phyloP scores from a whole-genome alignment of 1,140 invertebrate genomes.

The Leptestheria dahalacensis region DNA sequence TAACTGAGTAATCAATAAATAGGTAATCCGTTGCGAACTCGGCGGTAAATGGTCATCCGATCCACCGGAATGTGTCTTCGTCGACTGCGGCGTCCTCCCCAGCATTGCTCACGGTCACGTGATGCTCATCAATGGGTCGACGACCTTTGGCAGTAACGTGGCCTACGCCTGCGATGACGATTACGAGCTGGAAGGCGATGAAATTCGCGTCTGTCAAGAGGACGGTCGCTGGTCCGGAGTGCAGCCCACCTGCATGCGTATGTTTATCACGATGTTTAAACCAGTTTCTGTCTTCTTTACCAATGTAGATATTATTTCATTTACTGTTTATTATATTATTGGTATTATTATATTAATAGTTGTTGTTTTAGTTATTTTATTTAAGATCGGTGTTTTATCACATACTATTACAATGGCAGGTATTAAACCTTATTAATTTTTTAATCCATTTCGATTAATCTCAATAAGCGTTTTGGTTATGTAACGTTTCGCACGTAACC shows the following conservation, averaged over 20 bases:
- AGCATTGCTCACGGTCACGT: constrained; percentile 58
- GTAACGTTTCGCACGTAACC: no score
- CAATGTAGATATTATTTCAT: constrained; percentile 12
- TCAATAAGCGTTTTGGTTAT: no score
- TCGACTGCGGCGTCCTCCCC: constrained; percentile 71
- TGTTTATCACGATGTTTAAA: constrained; percentile 25
- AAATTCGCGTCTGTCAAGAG: constrained; percentile 48
- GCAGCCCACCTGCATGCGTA: constrained; percentile 68
- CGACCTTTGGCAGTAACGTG: constrained; percentile 54
- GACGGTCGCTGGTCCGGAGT: constrained; percentile 75
- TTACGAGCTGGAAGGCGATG: constrained; percentile 59
- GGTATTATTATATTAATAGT: no score
- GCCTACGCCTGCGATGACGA: constrained; percentile 64
- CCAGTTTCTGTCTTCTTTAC: neutral
- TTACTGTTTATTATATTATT: no score
- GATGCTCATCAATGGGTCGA: constrained; percentile 48
- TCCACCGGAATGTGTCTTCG: constrained; percentile 61
- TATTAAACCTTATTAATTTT: no score
- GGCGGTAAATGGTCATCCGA: constrained; percentile 67
- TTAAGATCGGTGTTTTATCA: no score
- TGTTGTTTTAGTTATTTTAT: no score
- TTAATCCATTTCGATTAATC: no score
- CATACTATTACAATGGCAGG: no score
- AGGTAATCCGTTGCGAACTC: constrained; percentile 61
- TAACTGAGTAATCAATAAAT: no score